phyloP scores from a whole-genome alignment of 2,888 invertebrate species.

The Xylocampa areola region DNA sequence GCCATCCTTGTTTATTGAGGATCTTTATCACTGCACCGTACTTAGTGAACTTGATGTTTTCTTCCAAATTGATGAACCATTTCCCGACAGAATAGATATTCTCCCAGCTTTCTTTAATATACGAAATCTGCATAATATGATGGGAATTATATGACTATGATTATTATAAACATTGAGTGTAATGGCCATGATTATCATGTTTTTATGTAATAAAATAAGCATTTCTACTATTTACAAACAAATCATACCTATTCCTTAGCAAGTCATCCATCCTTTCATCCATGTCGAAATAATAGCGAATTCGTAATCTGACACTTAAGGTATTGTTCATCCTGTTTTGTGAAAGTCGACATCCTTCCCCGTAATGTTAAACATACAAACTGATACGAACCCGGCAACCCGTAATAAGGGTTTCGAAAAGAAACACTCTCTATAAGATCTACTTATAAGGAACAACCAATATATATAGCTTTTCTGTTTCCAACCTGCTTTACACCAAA shows the following conservation, averaged over 20 bases:
- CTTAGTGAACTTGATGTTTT: too few relatives aligned
- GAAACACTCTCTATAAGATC: not conserved
- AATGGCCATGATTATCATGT: too few relatives aligned
- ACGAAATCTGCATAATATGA: too few relatives aligned
- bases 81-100: too few relatives aligned
- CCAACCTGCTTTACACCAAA: not conserved
- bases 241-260: constrained; percentile 22
- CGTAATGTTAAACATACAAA: constrained; percentile 1
- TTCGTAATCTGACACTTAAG: constrained; percentile 14
- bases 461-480: constrained; percentile 8
- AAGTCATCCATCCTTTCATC: constrained; percentile 41
- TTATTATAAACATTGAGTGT: too few relatives aligned
- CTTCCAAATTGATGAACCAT: too few relatives aligned
- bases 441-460: constrained; percentile 17
- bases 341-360: constrained; percentile 18
- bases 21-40: too few relatives aligned
- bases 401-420: constrained; percentile 7
- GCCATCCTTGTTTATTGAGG: too few relatives aligned
- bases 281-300: constrained; percentile 23
- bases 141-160: too few relatives aligned
- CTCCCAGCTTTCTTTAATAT: too few relatives aligned
- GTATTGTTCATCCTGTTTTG: constrained; percentile 16
- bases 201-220: too few relatives aligned
- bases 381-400: constrained; percentile 6
- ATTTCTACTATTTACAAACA: constrained; percentile 35